Evolutionary conservation across 2,888 invertebrate species (phyloP), one percentile per base, ranked within the genome.

Genomic region (Gerris lacustris): DNA sequence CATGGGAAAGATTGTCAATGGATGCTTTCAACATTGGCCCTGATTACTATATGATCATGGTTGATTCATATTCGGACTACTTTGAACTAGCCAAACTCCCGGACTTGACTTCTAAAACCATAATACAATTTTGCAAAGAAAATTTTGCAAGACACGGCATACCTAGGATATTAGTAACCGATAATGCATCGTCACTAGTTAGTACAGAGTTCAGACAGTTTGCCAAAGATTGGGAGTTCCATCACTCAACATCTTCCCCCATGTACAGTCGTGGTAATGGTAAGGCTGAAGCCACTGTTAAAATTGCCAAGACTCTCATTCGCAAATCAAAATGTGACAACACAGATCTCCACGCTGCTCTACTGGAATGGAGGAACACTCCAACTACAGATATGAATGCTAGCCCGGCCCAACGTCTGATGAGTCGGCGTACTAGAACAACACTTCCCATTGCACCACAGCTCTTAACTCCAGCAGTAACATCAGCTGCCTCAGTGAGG

Each of bases 231-330:
- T 77, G 74, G 73, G 73, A 75, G 67, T 75, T 77, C 70, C 69
- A 73, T 9, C 74, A 76, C 67, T 15, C 69, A 17, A 74, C 75
- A 6, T 75, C 75, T 6, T 74, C 76, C 17, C 76, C 76, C 17
- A 70, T 74, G 44, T 73, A 76, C 67, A 74, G 70, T 9, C 55
- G 70, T 68, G 72, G 73, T 55, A 77, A 76, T 71, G 76, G 76
- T 6, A 77, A 76, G 73, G 75, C 75, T 1, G 75, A 76, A 72
- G 72, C 75, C 63, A 73, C 75, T 31, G 77, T 77, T 6, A 76
- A 77, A 69, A 75, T 73, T 44, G 75, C 75, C 44, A 75, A 76
- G 67, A 70, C n/a, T 9, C 44, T 75, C 15, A 47, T 76, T 31
- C 74, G 73, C 69, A 76, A 76, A 69, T 63, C 70, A 31, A 11